Percentiles rank a stretch among this genome's conserved stretches.
Evolutionary conservation across 2,113 vertebrate species (phyloP).

Genomic region (Clarias magur): DNA sequence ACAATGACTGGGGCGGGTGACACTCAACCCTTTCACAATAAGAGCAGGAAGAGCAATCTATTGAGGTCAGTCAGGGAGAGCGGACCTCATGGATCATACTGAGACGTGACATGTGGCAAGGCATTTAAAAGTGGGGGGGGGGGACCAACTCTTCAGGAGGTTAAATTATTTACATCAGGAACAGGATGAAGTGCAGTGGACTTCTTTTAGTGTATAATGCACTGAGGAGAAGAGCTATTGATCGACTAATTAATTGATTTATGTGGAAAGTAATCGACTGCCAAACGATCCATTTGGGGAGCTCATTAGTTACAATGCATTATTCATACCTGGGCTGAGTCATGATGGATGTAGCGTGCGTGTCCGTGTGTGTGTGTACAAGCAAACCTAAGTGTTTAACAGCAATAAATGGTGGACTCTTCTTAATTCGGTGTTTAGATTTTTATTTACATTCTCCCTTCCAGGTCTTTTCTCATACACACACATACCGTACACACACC

Average conservation of each 20-base stretch:
- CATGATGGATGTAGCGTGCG: constrained; percentile 51
- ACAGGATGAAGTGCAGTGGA: constrained; percentile 59
- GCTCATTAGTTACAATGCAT: constrained; percentile 77
- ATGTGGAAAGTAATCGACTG: constrained; percentile 73
- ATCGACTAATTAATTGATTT: constrained; percentile 80
- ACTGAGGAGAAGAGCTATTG: constrained; percentile 72
- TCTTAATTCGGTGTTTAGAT: background rate
- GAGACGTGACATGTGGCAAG: constrained; percentile 21
- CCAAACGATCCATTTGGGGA: constrained; percentile 69
- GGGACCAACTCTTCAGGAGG: constrained; percentile 50
- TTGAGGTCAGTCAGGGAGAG: constrained; percentile 23
- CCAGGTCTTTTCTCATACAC: background rate
- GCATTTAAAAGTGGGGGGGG: background rate
- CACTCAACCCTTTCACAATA: constrained; percentile 28
- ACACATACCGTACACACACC: background rate
- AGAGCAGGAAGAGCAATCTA: constrained; percentile 29
- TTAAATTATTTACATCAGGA: constrained; percentile 70
- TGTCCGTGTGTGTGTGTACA: constrained; percentile 18
- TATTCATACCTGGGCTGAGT: constrained; percentile 69
- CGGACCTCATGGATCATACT: constrained; percentile 42
- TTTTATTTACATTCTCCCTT: background rate
- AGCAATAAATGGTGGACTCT: background rate
- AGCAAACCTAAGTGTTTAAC: constrained; percentile 47
- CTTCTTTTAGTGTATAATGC: constrained; percentile 72
- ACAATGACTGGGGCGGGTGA: constrained; percentile 23